These are phyloP conservation scores for Phalacrocorax pelagicus DNA, from an alignment of 2,113 vertebrate genomes.

Conservation along the genomic window DNA sequence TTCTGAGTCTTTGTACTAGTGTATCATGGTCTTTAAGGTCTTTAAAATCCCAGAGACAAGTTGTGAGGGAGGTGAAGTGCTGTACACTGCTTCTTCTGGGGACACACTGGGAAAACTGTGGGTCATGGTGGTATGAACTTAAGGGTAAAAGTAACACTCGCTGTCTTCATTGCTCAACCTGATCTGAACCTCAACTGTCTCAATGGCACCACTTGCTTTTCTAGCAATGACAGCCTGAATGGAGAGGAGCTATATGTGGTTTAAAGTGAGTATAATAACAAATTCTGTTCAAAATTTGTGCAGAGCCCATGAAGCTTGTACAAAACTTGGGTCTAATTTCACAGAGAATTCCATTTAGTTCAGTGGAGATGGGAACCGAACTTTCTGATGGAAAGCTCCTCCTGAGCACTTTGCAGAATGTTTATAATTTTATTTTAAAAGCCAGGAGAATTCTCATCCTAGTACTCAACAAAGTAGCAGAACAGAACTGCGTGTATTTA, in stretches of 20 bases:
- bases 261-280: not conserved
- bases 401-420: not conserved
- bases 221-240: not conserved
- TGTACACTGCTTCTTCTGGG: not conserved
- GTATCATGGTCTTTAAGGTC: not conserved
- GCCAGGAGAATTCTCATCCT: not conserved
- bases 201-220: not conserved
- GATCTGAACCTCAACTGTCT: not conserved
- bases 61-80: not conserved
- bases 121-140: not conserved
- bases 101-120: not conserved
- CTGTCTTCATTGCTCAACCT: not conserved
- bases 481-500: not conserved
- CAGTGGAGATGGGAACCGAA: not conserved
- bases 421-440: not conserved
- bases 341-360: not conserved
- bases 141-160: not conserved
- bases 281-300: not conserved
- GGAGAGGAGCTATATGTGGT: not conserved
- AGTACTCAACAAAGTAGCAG: not conserved
- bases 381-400: not conserved
- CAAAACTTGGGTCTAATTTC: not conserved
- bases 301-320: not conserved
- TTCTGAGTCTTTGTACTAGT: not conserved
- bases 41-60: not conserved